Evolutionary conservation across 2,888 invertebrate genomes (phyloP).

Genomic region (Andrena camellia): DNA sequence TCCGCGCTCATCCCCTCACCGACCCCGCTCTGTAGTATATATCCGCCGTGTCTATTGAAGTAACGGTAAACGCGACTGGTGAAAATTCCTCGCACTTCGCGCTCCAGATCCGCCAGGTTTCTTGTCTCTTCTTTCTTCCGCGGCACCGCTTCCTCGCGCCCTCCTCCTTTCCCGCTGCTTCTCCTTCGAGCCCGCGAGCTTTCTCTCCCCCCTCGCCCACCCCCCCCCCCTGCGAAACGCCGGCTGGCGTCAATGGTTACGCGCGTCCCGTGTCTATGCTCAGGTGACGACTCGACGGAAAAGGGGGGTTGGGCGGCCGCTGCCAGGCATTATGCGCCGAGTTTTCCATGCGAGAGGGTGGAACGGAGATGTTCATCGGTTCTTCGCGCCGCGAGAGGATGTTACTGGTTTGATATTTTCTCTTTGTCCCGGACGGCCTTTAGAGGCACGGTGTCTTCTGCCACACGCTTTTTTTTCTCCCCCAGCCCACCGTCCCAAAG

Average conservation of each 20-base stretch:
- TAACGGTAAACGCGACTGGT: conserved; percentile 78
- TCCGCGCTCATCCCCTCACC: conserved; percentile 21
- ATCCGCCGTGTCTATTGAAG: conserved; percentile 79
- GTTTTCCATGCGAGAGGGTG: conserved; percentile 59
- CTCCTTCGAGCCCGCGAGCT: conserved; percentile 37
- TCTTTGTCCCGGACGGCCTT: conserved; percentile 49
- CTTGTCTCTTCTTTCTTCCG: conserved; percentile 68
- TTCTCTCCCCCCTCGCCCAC: conserved; percentile 15
- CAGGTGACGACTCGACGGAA: conserved; percentile 59
- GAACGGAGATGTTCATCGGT: conserved; percentile 65
- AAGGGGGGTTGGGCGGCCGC: conserved; percentile 32
- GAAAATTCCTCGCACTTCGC: conserved; percentile 76
- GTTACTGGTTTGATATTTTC: conserved; percentile 60
- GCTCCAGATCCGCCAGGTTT: conserved; percentile 77
- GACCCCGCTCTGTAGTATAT: conserved; percentile 42
- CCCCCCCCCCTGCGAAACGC: conserved; percentile 34
- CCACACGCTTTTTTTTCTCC: not conserved
- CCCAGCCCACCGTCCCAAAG: conserved; percentile 24
- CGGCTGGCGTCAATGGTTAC: conserved; percentile 58
- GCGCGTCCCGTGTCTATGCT: conserved; percentile 63
- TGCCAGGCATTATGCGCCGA: conserved; percentile 57
- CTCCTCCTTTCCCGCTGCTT: conserved; percentile 51
- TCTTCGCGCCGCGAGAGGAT: conserved; percentile 60
- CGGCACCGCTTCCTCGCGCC: conserved; percentile 51
- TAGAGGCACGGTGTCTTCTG: conserved; percentile 53